Evolutionary conservation across 1,140 invertebrate genomes (phyloP), one percentile per base, ranked within the genome.

Genomic region (Thereuonema tuberculata): DNA sequence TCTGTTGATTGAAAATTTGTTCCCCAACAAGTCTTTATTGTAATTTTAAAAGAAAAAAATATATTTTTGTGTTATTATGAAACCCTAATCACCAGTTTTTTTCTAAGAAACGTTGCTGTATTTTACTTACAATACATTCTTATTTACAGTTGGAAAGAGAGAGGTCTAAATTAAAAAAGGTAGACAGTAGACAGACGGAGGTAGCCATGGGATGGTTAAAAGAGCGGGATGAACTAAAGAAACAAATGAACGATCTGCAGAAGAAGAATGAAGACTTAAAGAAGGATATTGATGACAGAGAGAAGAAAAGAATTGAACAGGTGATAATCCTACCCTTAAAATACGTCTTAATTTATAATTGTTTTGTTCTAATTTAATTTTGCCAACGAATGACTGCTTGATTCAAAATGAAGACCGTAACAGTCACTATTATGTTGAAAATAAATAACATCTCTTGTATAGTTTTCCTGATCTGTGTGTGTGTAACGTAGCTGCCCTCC

Each of bases 111-210:
- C 31, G 31, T 17, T 37, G 31, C 31, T 17, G 31, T 37, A 9
- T n/a, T n/a, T n/a, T n/a, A n/a, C n/a, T n/a, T n/a, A n/a, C n/a
- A n/a, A n/a, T n/a, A n/a, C n/a, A n/a, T 37, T 17, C 31, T 37
- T 37, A 17, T 37, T 24, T 43, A 14, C 69, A 82, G 80, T 71
- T 82, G 26, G 77, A 79, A 60, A 76, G 79, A 67, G 79, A 81
- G 68, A 77, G 77, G 65, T 73, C 75, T 29, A 78, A 76, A 67
- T 64, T 77, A 25, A 72, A 80, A 49, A 70, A 75, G 50, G 74
- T 80, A 46, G 82, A 84, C 70, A 70, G 67, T 46, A 79, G 78
- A 64, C 70, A 83, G 43, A 74, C 78, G 55, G 77, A 79, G 57
- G 50, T 69, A 0, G 61, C 64, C 2, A 52, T 62, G 27, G 62